These are phyloP conservation scores for Tholera decimalis DNA, from an alignment of 2,888 invertebrate genomes.

Conservation along the genomic window DNA sequence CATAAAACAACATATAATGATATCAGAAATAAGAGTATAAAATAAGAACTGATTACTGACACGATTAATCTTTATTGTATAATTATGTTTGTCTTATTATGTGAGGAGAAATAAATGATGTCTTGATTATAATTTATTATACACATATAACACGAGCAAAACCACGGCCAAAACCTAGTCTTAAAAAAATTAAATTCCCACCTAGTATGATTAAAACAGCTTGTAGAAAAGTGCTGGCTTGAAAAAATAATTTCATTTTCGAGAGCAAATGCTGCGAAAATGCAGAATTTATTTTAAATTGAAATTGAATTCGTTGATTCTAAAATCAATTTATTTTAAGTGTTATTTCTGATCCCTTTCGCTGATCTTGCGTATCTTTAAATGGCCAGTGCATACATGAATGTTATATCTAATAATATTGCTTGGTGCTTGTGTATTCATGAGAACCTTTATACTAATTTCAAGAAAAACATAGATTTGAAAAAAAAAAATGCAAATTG, in stretches of 20 bases:
- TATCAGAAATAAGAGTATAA: too few relatives aligned
- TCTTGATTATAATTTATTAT: too few relatives aligned
- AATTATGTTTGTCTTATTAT: too few relatives aligned
- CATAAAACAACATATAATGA: too few relatives aligned
- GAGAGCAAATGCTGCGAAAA: slow-evolving; percentile 3
- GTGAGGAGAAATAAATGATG: too few relatives aligned
- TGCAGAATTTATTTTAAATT: slow-evolving; percentile 14
- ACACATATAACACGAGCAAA: too few relatives aligned
- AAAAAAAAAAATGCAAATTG: background rate
- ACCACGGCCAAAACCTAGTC: too few relatives aligned
- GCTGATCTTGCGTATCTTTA: slow-evolving; percentile 3
- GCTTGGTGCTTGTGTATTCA: background rate
- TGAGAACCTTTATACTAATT: too few relatives aligned
- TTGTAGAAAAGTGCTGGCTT: slow-evolving; percentile 23
- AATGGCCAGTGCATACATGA: background rate
- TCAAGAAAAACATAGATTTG: background rate
- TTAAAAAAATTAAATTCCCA: too few relatives aligned
- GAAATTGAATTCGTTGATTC: slow-evolving; percentile 15
- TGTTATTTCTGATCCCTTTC: slow-evolving; percentile 9
- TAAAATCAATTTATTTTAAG: slow-evolving; percentile 29
- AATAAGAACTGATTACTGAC: too few relatives aligned
- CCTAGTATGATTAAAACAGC: background rate
- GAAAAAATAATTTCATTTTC: slow-evolving; percentile 22
- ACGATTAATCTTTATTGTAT: too few relatives aligned
- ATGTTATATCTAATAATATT: background rate